Evolutionary conservation across 1,140 invertebrate species (phyloP), one percentile per base, ranked within the genome.

Genomic region (Lysiphlebus fabarum): DNA sequence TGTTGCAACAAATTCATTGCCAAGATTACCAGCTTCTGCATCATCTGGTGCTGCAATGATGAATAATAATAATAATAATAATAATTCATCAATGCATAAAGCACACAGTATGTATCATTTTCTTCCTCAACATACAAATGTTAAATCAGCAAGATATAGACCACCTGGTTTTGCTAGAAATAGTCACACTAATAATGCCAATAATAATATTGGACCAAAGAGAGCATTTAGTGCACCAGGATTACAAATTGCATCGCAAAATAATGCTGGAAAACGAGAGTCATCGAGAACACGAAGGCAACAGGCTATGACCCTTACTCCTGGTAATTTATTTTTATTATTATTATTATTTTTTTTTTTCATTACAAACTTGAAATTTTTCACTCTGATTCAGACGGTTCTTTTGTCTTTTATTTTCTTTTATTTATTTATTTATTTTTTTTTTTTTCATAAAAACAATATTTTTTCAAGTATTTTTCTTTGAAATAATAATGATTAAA

Each of bases 141-240:
- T 91, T 4, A 92, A 93, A 68, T 93, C 90, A 36, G 92, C 92
- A 5, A 77, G 92, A 4, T 94, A 95, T 70, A 78, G 92, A 2
- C 90, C 92, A 0, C 91, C 91, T 0, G 91, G 92, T 0, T 89
- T 91, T 74, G 73, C 75, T 0, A 65, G 76, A 6, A 79, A 77
- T 63, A 77, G 71, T 56, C 64, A 69, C 34, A 59, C 49, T 41
- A 82, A 81, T 50, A 44, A 43, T n/a, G 41, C 26, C 7, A 44
- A 14, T 48, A 62, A 66, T 6, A 56, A 67, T 6, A 74, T 74
- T 37, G 67, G 82, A 2, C 82, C 84, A 11, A 90, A 89, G 59
- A 77, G 88, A 14, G 87, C 89, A 6, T 83, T 87, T 14, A 88
- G 88, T 5, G 87, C 86, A 0, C 87, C 87, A 0, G 88, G 89